Evolutionary conservation across 2,888 invertebrate genomes (phyloP).

Genomic region (Vannuccia rotundouncinata): DNA sequence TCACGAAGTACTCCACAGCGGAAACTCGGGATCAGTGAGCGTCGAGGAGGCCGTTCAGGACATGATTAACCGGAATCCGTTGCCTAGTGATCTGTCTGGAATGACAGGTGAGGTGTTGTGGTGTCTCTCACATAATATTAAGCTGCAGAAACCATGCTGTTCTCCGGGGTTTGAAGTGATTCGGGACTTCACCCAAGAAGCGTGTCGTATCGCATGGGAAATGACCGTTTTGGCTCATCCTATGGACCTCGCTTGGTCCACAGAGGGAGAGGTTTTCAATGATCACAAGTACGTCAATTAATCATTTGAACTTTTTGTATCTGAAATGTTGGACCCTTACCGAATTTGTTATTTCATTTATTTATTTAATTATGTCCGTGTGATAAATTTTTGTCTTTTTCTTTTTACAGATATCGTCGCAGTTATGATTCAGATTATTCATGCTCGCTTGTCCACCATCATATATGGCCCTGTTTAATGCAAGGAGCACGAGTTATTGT

Average conservation of each 20-base stretch:
- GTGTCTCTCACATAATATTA: conserved; percentile 50
- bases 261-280: conserved; percentile 55
- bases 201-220: conserved; percentile 55
- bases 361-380: too few relatives aligned
- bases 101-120: conserved; percentile 49
- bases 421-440: conserved; percentile 56
- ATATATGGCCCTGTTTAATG: conserved; percentile 56
- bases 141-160: conserved; percentile 46
- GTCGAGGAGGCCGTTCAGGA: conserved; percentile 56
- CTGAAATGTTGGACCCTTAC: too few relatives aligned
- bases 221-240: conserved; percentile 54
- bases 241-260: conserved; percentile 52
- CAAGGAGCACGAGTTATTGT: conserved; percentile 49
- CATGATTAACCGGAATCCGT: conserved; percentile 55
- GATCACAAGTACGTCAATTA: conserved; percentile 51
- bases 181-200: conserved; percentile 54
- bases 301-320: too few relatives aligned
- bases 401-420: conserved; percentile 51
- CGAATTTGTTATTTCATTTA: too few relatives aligned
- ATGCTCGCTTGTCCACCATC: conserved; percentile 55
- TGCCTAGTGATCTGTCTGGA: not conserved
- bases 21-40: conserved; percentile 52
- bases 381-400: too few relatives aligned
- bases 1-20: conserved; percentile 51
- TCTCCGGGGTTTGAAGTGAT: conserved; percentile 50